Evolutionary conservation across 2,797 vertebrate genomes (phyloP).

Genomic region (Pantherophis vulpinus): DNA sequence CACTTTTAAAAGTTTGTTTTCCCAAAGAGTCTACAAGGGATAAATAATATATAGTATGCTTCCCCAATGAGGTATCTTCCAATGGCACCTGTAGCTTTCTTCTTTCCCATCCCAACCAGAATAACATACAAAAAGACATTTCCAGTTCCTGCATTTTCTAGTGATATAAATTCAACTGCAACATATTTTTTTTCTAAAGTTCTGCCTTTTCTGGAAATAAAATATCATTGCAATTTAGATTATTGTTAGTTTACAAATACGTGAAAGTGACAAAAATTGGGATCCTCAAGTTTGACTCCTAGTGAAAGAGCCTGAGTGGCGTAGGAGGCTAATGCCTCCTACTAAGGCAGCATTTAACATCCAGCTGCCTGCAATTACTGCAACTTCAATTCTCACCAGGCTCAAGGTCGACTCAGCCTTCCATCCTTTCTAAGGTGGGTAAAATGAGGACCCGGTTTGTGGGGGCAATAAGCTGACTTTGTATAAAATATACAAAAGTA

Average conservation of each 20-base stretch:
- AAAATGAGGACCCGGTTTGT: too few relatives aligned
- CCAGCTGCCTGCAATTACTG: too few relatives aligned
- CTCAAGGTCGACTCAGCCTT: too few relatives aligned
- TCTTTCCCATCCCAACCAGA: neutral
- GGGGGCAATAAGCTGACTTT: too few relatives aligned
- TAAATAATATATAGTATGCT: neutral
- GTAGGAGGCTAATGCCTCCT: too few relatives aligned
- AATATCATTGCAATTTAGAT: neutral
- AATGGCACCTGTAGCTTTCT: neutral
- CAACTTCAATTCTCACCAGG: too few relatives aligned
- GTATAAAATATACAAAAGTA: too few relatives aligned
- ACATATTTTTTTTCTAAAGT: neutral
- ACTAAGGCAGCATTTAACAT: too few relatives aligned
- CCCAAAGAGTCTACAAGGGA: neutral
- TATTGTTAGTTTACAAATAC: neutral
- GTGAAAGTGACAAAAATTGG: neutral
- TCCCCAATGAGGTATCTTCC: neutral
- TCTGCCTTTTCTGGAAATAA: neutral
- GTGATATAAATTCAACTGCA: neutral
- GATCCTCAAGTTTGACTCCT: neutral
- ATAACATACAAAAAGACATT: slow-evolving; percentile 1
- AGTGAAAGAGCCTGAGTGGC: neutral
- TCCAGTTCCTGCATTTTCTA: neutral
- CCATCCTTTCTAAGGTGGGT: too few relatives aligned
- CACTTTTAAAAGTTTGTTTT: neutral